phyloP scores from a whole-genome alignment of 2,113 vertebrate genomes.

The Chloroceryle aenea region DNA sequence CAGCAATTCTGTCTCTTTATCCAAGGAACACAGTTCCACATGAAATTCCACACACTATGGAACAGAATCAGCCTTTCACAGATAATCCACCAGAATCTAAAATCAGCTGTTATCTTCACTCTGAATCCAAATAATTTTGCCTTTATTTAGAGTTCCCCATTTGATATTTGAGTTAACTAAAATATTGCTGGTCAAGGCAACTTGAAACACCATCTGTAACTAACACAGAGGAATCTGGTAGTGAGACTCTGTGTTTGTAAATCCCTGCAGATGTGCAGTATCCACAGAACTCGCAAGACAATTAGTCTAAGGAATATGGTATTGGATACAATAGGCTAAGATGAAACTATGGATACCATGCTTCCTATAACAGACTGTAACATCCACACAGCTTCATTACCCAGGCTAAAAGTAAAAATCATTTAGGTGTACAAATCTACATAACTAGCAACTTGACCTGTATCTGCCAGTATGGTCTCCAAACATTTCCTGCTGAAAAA shows the following conservation, averaged over 20 bases:
- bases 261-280: not conserved
- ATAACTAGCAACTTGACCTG: not conserved
- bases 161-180: not conserved
- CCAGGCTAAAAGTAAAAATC: not conserved
- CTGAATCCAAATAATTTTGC: not conserved
- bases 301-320: not conserved
- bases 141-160: not conserved
- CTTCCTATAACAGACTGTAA: not conserved
- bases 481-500: not conserved
- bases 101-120: not conserved
- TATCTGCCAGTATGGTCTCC: not conserved
- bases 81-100: not conserved
- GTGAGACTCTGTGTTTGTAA: not conserved
- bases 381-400: not conserved
- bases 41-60: fast-evolving
- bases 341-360: not conserved
- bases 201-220: not conserved
- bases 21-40: not conserved
- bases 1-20: not conserved
- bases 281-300: not conserved
- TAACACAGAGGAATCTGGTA: not conserved
- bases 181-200: conserved; percentile 27
- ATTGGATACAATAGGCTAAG: conserved; percentile 19
- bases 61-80: not conserved
- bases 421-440: not conserved